Conservation (phyloP, 2,113 vertebrate genomes). For the Gnathonemus longibarbis region DNA sequence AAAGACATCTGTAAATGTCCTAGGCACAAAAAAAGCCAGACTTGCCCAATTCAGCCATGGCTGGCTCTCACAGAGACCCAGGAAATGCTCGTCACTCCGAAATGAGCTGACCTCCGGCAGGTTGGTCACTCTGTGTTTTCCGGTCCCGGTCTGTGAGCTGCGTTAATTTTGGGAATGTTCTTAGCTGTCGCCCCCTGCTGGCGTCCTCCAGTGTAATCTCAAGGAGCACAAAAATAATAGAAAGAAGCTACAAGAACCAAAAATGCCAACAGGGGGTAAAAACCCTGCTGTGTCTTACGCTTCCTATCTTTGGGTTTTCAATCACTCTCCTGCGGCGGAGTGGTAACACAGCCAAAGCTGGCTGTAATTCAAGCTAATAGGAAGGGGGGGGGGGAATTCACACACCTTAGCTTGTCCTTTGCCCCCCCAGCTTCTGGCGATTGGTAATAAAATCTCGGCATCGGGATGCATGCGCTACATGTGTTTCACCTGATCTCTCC, state of each 20-base stretch:
- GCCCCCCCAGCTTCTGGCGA: slow-evolving; percentile 58
- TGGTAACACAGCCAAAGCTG: slow-evolving; percentile 47
- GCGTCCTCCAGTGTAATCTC: slow-evolving; percentile 2
- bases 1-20: neutral
- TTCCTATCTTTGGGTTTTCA: slow-evolving; percentile 49
- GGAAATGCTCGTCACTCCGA: neutral
- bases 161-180: neutral
- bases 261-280: slow-evolving; percentile 21
- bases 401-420: slow-evolving; percentile 54
- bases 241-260: slow-evolving; percentile 33
- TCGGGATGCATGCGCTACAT: neutral
- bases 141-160: neutral
- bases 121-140: neutral
- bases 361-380: slow-evolving; percentile 67
- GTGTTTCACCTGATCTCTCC: neutral
- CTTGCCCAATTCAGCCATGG: neutral
- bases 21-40: neutral
- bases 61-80: neutral
- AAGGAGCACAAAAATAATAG: slow-evolving; percentile 6
- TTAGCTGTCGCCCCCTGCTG: neutral
- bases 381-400: slow-evolving; percentile 58
- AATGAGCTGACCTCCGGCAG: neutral
- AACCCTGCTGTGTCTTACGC: slow-evolving; percentile 41
- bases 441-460: slow-evolving; percentile 53
- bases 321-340: slow-evolving; percentile 57